Conservation (phyloP, 2,888 invertebrate genomes). For the Pinctada fucata region DNA sequence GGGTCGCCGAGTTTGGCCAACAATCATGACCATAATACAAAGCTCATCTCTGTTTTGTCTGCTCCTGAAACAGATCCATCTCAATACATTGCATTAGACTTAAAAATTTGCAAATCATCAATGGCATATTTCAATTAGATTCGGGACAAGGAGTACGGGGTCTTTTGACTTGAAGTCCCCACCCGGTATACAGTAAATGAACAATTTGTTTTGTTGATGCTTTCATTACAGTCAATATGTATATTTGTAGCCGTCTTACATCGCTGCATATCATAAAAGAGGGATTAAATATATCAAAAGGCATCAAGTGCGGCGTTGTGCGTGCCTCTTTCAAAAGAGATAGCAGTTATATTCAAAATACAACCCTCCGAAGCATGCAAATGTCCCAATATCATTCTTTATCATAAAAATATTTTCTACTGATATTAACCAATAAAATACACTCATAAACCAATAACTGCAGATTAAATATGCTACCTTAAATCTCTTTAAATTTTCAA, state of each 20-base stretch:
- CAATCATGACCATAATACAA: too few species aligned
- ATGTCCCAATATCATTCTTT: neutral
- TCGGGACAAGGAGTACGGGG: too few species aligned
- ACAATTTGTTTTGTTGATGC: neutral
- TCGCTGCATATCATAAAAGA: neutral
- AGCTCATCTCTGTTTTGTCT: too few species aligned
- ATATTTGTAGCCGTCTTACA: neutral
- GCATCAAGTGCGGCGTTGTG: neutral
- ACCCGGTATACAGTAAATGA: neutral
- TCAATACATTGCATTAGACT: too few species aligned
- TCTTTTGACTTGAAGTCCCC: neutral
- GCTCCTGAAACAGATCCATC: too few species aligned
- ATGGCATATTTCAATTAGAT: too few species aligned
- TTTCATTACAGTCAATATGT: neutral
- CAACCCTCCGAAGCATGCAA: neutral
- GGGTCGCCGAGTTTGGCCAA: too few species aligned
- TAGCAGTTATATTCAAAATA: neutral
- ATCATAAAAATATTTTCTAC: constrained; percentile 1
- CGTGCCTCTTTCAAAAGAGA: neutral
- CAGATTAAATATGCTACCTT: neutral
- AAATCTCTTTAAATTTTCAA: neutral
- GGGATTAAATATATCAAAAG: neutral
- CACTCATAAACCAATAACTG: constrained; percentile 2
- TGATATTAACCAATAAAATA: neutral
- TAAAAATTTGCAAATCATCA: too few species aligned